Evolutionary conservation across 1,140 invertebrate genomes (phyloP), one percentile per base, ranked within the genome.

Genomic region (Andricus grossulariae): DNA sequence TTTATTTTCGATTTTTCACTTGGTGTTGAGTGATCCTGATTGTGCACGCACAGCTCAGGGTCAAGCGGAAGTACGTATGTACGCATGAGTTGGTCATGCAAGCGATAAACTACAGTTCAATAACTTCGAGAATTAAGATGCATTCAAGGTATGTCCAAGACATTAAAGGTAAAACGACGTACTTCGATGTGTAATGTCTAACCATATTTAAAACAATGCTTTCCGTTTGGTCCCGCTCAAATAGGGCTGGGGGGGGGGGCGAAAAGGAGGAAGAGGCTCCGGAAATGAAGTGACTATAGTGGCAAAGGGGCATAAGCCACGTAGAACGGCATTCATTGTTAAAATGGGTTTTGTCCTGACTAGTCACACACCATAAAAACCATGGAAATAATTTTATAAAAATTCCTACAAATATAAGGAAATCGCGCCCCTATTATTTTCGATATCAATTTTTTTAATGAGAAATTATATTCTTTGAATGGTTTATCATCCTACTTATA

Each of bases 301-400:
- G 85, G 82, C 81, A 82, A 81, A 82, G 81, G 85, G 84, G 84
- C 83, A 82, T 85, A 84, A 85, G 84, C 83, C 82, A 84, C 84
- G 82, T 80, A 79, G 78, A 85, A 86, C 80, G 80, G 66, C 82
- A 81, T 83, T 91, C 89, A 91, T 90, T 91, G 89, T 91, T 85
- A 84, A 88, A 86, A 87, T 85, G 83, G 57, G 87, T 82, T 82
- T 81, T 86, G 87, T 86, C 81, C 85, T 80, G 84, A 77, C 75
- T 84, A 84, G 89, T 89, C 83, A 82, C 76, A 70, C 7, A 45
- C 39, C 39, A 45, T 45, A 45, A 45, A 45, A 45, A 45, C 39
- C 39, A 45, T 45, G 10, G 39, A 45, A 45, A 45, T 45, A 11
- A 45, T 45, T 2, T 2, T 45, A 45, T 45, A 45, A 10, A 45